These are phyloP conservation scores for Strigamia maritima DNA, from an alignment of 2,888 invertebrate species.

Conservation along the genomic window DNA sequence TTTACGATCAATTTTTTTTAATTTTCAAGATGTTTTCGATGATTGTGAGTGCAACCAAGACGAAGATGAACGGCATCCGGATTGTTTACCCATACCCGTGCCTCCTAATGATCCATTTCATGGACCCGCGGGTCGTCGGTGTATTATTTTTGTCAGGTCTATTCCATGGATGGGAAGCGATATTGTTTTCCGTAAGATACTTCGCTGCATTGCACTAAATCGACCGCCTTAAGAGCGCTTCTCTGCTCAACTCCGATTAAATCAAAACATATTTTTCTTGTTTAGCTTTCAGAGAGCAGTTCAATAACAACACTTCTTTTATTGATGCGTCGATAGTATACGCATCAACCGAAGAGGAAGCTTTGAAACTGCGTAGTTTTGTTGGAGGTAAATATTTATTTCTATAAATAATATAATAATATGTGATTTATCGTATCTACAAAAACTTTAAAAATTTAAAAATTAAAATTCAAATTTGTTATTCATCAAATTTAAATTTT, in stretches of 20 bases:
- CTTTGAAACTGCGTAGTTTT: slow-evolving; percentile 62
- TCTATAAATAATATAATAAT: no score
- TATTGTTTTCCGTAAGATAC: slow-evolving; percentile 69
- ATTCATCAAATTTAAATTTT: no score
- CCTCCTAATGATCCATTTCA: slow-evolving; percentile 79
- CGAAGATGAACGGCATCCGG: slow-evolving; percentile 68
- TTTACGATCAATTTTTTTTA: not conserved
- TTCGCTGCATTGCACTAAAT: not conserved
- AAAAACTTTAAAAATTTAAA: no score
- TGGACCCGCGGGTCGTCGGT: slow-evolving; percentile 67
- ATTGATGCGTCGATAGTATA: slow-evolving; percentile 79
- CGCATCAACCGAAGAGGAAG: slow-evolving; percentile 63
- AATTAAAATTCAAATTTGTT: no score
- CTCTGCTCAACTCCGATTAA: slow-evolving; percentile 45
- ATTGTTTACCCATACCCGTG: slow-evolving; percentile 69
- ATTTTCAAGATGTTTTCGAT: not conserved
- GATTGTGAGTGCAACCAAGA: slow-evolving; percentile 58
- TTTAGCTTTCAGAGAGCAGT: slow-evolving; percentile 58
- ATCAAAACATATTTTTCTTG: not conserved
- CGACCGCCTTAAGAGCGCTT: not conserved
- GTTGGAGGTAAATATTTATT: slow-evolving; percentile 58
- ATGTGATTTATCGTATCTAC: no score
- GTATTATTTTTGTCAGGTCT: slow-evolving; percentile 77
- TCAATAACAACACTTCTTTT: slow-evolving; percentile 75
- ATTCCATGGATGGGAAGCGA: slow-evolving; percentile 67